Base-by-base conservation (phyloP, 23 tunicate genomes). In the Clavelina lepadiformis region DNA sequence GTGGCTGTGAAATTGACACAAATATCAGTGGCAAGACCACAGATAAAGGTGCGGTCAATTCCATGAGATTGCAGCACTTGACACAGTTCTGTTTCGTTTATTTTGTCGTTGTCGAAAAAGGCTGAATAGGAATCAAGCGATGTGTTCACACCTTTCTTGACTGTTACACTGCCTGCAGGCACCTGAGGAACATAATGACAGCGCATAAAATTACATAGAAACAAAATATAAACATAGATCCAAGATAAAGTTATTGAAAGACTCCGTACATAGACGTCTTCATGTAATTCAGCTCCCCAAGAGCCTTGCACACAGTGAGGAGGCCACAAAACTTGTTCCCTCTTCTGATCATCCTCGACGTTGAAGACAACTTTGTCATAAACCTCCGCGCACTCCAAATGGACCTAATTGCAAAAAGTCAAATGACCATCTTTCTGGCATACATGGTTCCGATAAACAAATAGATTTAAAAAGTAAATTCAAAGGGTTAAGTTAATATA, bases 21-120 rank as follows among this genome's bases (percentile, higher is more conserved):
- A 41, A 89, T 59, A 63, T 89, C 97, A n/a, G 97, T 81, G 15
- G 97, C 97, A 13, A 89, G 65, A 1, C 97, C 97, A 64, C 97
- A 89, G 23, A 89, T 67, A 70, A 63, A 89, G 31, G 67, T 73
- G 29, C 38, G 41, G 3, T 57, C 41, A 34, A 86, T 88, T 0
- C 56, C 67, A 0, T 80, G 41, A n/a, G 70, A 56, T 61, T 74
- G 59, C 67, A 88, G 33, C 5, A 80, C 29, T 41, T 56, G 5
- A 32, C 61, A 65, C 23, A 89, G 58, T 1, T 56, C 67, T 21
- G 97, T 89, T 69, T 81, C 89, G 8, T 86, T 47, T 3, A 69
- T 23, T 23, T 56, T 61, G 22, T 63, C 58, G 49, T 89, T 89
- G 63, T 89, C 97, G 54, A 69, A 89, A 56, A 89, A 89, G 0